A percentile compares a stretch with the other conserved stretches of the same genome.
Evolutionary conservation across 2,113 vertebrate genomes (phyloP).

Genomic region (Ifrita kowaldi): DNA sequence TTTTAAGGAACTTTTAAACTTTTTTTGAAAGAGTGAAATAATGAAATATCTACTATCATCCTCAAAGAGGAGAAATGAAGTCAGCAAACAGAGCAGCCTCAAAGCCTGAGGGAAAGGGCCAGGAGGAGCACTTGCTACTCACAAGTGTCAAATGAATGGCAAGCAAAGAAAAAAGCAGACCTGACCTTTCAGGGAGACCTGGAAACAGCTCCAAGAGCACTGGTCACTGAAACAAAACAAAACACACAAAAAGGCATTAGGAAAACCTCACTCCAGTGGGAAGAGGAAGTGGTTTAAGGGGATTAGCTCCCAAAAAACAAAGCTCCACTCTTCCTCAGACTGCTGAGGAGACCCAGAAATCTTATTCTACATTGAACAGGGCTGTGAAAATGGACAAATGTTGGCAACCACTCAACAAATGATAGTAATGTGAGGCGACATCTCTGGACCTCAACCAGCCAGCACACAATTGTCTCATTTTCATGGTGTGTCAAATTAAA

Average conservation of each 20-base stretch:
- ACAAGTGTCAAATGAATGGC: slow-evolving; percentile 21
- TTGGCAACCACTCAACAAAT: slow-evolving; percentile 29
- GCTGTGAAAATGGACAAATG: slow-evolving; percentile 17
- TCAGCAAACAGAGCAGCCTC: background rate
- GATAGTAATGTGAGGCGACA: slow-evolving; percentile 21
- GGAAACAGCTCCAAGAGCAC: background rate
- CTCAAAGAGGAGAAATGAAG: background rate
- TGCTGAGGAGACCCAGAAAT: background rate
- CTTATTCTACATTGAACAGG: background rate
- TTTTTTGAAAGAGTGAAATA: background rate
- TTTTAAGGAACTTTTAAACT: background rate
- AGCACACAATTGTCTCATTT: slow-evolving; percentile 49
- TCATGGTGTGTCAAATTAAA: slow-evolving; percentile 41
- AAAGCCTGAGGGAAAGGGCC: background rate
- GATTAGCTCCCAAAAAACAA: slow-evolving; percentile 15
- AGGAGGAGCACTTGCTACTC: background rate
- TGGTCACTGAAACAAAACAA: background rate
- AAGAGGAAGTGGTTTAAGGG: slow-evolving; percentile 36
- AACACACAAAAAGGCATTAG: slow-evolving; percentile 39
- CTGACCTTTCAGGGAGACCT: slow-evolving; percentile 39
- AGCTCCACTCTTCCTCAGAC: background rate
- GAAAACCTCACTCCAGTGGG: background rate
- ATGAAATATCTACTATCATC: background rate
- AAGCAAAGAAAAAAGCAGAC: background rate
- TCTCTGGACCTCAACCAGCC: slow-evolving; percentile 10